Evolutionary conservation across 2,888 invertebrate species (phyloP).

Genomic region (Ornithoptera alexandrae): DNA sequence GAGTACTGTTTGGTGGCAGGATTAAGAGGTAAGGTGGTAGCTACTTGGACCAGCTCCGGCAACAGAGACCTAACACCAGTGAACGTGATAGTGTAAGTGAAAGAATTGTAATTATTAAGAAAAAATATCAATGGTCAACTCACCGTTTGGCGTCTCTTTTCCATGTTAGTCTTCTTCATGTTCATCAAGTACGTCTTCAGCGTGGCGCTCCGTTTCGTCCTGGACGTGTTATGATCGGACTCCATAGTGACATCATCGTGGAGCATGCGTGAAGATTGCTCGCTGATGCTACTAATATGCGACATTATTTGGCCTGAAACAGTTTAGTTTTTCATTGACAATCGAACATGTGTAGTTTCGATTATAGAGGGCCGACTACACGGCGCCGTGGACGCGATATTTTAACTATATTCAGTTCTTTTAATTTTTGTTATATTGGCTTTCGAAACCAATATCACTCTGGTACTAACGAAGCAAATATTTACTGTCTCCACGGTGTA

Average conservation of each 20-base stretch:
- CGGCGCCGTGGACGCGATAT: too few relatives aligned
- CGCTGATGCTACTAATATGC: neutral
- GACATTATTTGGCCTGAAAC: neutral
- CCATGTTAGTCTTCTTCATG: slow-evolving; percentile 51
- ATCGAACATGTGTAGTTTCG: too few relatives aligned
- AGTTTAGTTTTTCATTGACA: neutral
- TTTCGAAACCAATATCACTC: too few relatives aligned
- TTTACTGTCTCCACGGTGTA: too few relatives aligned
- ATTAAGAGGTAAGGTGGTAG: too few relatives aligned
- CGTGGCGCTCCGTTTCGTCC: slow-evolving; percentile 44
- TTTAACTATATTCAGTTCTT: too few relatives aligned
- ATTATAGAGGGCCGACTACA: too few relatives aligned
- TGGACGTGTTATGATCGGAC: slow-evolving; percentile 50
- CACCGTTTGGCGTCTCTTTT: slow-evolving; percentile 53
- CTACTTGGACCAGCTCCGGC: too few relatives aligned
- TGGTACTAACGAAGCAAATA: too few relatives aligned
- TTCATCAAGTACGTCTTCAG: slow-evolving; percentile 54
- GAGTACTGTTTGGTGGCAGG: too few relatives aligned
- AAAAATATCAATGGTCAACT: slow-evolving; percentile 33
- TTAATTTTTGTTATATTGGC: too few relatives aligned
- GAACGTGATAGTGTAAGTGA: neutral
- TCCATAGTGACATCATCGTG: slow-evolving; percentile 25
- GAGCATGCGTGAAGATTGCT: slow-evolving; percentile 13
- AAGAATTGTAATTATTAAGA: neutral
- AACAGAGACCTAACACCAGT: too few relatives aligned